Percentiles rank a stretch among this genome's conserved stretches.
Evolutionary conservation across 2,888 invertebrate genomes (phyloP).

Genomic region (Parnassius mnemosyne): DNA sequence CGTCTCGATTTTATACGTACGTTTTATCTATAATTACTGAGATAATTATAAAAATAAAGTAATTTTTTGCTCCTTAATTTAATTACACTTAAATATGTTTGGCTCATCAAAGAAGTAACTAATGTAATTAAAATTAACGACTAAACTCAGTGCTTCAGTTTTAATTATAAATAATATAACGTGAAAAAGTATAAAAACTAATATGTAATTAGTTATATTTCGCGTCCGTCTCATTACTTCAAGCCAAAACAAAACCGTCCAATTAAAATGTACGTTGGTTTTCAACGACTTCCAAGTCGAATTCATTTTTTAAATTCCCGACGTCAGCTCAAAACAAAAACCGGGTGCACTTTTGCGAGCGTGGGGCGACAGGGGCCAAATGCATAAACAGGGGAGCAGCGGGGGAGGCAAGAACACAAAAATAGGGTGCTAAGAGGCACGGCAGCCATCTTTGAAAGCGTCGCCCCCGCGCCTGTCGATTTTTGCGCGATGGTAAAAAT

Average conservation of each 20-base stretch:
- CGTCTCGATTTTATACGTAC: too few species aligned
- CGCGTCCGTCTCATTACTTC: slow-evolving; percentile 22
- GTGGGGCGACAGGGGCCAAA: slow-evolving; percentile 46
- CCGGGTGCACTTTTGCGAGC: slow-evolving; percentile 53
- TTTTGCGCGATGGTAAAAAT: slow-evolving; percentile 49
- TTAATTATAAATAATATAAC: slow-evolving; percentile 23
- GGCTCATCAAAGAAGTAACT: too few species aligned
- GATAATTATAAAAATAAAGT: too few species aligned
- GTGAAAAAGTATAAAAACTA: background rate
- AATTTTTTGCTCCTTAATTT: too few species aligned
- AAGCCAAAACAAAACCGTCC: slow-evolving; percentile 33
- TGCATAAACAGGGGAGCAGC: slow-evolving; percentile 44
- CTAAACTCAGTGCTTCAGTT: slow-evolving; percentile 1
- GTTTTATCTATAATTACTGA: too few species aligned
- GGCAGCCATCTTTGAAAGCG: slow-evolving; percentile 62
- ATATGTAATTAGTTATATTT: slow-evolving; percentile 21
- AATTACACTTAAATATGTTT: too few species aligned
- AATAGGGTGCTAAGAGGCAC: slow-evolving; percentile 69
- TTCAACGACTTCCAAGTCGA: slow-evolving; percentile 36
- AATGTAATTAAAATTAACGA: background rate
- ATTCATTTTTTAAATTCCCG: slow-evolving; percentile 37
- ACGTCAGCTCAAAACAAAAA: slow-evolving; percentile 35
- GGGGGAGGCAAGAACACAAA: slow-evolving; percentile 68
- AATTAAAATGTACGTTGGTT: slow-evolving; percentile 38
- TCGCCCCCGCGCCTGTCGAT: slow-evolving; percentile 53